Base-by-base conservation (phyloP, 2,888 invertebrate species). In the Dryocosmus kuriphilus region DNA sequence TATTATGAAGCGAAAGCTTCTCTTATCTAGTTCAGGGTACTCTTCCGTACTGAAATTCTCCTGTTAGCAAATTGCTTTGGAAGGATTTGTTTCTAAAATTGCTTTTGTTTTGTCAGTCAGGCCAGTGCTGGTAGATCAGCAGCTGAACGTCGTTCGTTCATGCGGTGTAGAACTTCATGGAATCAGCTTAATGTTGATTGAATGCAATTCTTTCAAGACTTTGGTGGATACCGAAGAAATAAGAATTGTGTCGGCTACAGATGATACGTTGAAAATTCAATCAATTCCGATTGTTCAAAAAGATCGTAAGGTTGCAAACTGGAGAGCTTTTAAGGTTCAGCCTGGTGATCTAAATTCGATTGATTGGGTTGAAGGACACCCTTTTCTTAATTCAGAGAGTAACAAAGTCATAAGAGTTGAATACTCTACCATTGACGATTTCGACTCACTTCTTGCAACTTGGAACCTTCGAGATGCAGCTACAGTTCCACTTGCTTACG, bases 351-450 rank as follows among this genome's bases (percentile, higher is more conserved):
- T 78, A 1, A 96, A 97, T 0, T 96, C 96, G 2, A 89, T 99
- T 62, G 93, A 92, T 19, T 98, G 97, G 97, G 91, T 97, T 9
- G 96, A 96, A 1, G 96, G 96, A 0, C 92, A 93, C 0, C 63
- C 86, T 6, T 27, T 73, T 4, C 60, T 81, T 16, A 60, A 83
- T 24, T 61, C 62, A 11, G 74, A 83, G 2, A 5, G 2, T 5
- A 14, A 27, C 2, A 78, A 86, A 24, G 63, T 93, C 9, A 92
- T 93, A 1, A 89, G 94, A 91, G 94, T 96, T 0, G 94, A 95
- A 87, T 97, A 96, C 89, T 92, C 97, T 0, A 94, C 98, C 0
- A 90, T 99, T n/a, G 99, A 99, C 92, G 98, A 98, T 94, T 93
- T 55, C 46, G 82, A 82, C 35, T 46, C 79, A 0, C 57, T 32